Conservation (phyloP, 2,797 vertebrate species). For the Kryptolebias ocellatus region DNA sequence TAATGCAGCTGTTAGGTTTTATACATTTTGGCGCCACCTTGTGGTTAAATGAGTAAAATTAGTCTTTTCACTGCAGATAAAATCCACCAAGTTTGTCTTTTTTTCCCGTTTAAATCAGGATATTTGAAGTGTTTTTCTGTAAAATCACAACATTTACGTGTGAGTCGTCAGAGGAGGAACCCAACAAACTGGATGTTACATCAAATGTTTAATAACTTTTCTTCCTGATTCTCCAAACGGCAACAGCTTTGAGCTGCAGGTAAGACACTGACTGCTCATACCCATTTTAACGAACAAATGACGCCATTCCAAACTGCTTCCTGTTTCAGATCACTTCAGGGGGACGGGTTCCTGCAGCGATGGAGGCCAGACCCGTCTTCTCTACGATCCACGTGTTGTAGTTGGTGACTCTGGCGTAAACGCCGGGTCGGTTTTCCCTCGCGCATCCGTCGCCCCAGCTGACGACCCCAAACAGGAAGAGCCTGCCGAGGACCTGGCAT, state of each 20-base stretch:
- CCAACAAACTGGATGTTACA: too few relatives aligned
- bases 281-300: too few relatives aligned
- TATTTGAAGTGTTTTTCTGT: neutral
- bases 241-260: neutral
- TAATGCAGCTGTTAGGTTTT: too few relatives aligned
- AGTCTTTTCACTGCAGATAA: neutral
- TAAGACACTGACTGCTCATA: neutral
- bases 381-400: slow-evolving; percentile 89
- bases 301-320: too few relatives aligned
- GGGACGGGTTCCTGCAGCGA: slow-evolving; percentile 59
- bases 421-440: slow-evolving; percentile 83
- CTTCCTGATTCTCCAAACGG: neutral
- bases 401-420: slow-evolving; percentile 90
- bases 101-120: neutral
- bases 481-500: slow-evolving; percentile 77
- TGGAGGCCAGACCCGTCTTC: slow-evolving; percentile 56
- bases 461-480: slow-evolving; percentile 89
- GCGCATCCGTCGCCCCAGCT: slow-evolving; percentile 94
- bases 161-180: too few relatives aligned
- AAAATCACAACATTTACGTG: too few relatives aligned
- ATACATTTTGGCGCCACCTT: neutral
- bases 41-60: slow-evolving; percentile 4
- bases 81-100: neutral
- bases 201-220: too few relatives aligned
- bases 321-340: slow-evolving; percentile 44